Conservation (phyloP, 2,113 vertebrate species). For the Ptyas mucosa region DNA sequence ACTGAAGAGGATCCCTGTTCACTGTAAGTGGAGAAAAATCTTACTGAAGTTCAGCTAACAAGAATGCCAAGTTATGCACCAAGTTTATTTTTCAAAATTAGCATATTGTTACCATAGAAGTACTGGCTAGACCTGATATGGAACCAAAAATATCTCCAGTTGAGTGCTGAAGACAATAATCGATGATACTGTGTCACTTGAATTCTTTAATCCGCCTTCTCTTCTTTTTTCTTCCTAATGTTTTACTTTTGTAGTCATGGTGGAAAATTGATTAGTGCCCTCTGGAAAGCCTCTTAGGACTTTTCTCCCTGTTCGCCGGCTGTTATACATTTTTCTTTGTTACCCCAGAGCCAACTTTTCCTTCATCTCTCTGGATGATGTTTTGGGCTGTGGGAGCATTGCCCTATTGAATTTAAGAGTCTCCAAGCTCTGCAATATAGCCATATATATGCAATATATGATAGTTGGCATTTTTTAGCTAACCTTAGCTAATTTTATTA, state of each 20-base stretch:
- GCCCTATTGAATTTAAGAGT: neutral
- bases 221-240: neutral
- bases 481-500: neutral
- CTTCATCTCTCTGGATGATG: neutral
- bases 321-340: neutral
- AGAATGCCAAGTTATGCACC: neutral
- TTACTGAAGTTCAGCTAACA: neutral
- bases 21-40: conserved; percentile 79
- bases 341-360: neutral
- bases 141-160: neutral
- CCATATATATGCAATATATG: too few species aligned
- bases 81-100: neutral
- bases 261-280: neutral
- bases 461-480: neutral
- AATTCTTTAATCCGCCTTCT: neutral
- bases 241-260: neutral
- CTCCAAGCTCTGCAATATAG: neutral
- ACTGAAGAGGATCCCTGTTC: conserved; percentile 97
- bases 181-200: neutral
- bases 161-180: neutral
- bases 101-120: neutral
- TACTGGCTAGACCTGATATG: neutral
- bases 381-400: neutral
- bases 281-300: neutral
- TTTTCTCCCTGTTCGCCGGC: neutral